Percentiles rank a stretch among this genome's conserved stretches.
These are phyloP conservation scores for Peribatodes rhomboidaria DNA, from an alignment of 2,888 invertebrate genomes.

Conservation along the genomic window DNA sequence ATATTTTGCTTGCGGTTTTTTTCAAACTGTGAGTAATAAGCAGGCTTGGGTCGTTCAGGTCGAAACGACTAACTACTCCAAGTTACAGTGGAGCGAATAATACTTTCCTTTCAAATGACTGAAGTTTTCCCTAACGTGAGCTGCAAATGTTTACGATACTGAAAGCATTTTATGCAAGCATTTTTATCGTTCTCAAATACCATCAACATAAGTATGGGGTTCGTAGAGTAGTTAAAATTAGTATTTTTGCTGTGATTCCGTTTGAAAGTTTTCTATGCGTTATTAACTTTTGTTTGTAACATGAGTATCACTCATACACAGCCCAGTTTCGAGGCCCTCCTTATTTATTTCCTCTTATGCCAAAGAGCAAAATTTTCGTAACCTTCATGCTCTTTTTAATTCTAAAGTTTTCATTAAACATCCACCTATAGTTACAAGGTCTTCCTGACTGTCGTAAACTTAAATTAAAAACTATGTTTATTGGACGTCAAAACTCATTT, in stretches of 20 bases:
- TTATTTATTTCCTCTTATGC: background rate
- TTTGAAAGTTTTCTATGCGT: constrained; percentile 33
- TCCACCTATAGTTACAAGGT: background rate
- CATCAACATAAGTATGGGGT: constrained; percentile 45
- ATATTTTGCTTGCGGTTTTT: constrained; percentile 29
- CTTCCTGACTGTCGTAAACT: too few species aligned
- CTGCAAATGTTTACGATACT: constrained; percentile 62
- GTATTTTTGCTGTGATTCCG: constrained; percentile 32
- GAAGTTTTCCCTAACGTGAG: constrained; percentile 62
- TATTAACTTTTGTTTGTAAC: constrained; percentile 1
- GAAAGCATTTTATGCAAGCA: constrained; percentile 58
- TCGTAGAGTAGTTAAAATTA: constrained; percentile 44
- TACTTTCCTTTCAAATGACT: constrained; percentile 63
- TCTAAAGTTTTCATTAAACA: background rate
- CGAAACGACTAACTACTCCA: constrained; percentile 52
- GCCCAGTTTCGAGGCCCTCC: background rate
- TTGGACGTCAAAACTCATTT: constrained; percentile 30
- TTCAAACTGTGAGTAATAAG: constrained; percentile 29
- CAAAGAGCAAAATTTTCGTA: background rate
- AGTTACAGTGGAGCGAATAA: constrained; percentile 61
- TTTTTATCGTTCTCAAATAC: constrained; percentile 52
- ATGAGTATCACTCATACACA: background rate
- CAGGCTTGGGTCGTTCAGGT: constrained; percentile 41
- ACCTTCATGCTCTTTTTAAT: background rate
- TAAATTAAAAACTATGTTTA: background rate